phyloP scores from a whole-genome alignment of 1,140 invertebrate species.

The Battus philenor region DNA sequence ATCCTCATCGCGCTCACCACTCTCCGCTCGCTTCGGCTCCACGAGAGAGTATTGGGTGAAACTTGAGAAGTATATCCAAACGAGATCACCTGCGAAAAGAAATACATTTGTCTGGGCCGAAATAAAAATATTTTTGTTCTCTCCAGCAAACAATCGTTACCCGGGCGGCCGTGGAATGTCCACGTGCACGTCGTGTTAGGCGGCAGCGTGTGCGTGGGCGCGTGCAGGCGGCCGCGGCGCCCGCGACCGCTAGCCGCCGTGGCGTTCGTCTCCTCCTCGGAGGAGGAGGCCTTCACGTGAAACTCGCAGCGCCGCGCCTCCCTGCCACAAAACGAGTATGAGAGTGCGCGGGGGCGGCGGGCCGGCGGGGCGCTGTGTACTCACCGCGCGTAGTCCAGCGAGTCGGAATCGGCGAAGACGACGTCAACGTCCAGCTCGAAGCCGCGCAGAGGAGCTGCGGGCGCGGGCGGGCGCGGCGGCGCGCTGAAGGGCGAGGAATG shows the following conservation, averaged over 20 bases:
- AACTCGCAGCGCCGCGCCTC: slow-evolving; percentile 80
- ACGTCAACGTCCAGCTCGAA: slow-evolving; percentile 91
- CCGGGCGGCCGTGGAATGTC: slow-evolving; percentile 85
- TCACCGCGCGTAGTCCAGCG: slow-evolving; percentile 71
- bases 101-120: no score
- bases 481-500: slow-evolving; percentile 86
- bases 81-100: slow-evolving; percentile 78
- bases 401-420: slow-evolving; percentile 89
- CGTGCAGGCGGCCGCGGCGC: slow-evolving; percentile 79
- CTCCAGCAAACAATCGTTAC: slow-evolving; percentile 23
- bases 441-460: slow-evolving; percentile 80
- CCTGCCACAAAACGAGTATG: slow-evolving; percentile 26
- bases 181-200: slow-evolving; percentile 91
- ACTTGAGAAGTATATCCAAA: slow-evolving; percentile 92
- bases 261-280: slow-evolving; percentile 59
- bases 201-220: slow-evolving; percentile 88
- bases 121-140: background rate
- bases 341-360: no score
- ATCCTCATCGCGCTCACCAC: slow-evolving; percentile 50
- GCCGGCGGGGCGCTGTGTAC: no score
- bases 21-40: slow-evolving; percentile 66
- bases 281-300: slow-evolving; percentile 81
- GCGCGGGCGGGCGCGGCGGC: slow-evolving; percentile 77
- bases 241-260: slow-evolving; percentile 47
- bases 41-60: slow-evolving; percentile 85